A percentile compares a stretch with the other conserved stretches of the same genome.
Conservation (phyloP, 2,797 vertebrate species). For the Glossophaga mutica region DNA sequence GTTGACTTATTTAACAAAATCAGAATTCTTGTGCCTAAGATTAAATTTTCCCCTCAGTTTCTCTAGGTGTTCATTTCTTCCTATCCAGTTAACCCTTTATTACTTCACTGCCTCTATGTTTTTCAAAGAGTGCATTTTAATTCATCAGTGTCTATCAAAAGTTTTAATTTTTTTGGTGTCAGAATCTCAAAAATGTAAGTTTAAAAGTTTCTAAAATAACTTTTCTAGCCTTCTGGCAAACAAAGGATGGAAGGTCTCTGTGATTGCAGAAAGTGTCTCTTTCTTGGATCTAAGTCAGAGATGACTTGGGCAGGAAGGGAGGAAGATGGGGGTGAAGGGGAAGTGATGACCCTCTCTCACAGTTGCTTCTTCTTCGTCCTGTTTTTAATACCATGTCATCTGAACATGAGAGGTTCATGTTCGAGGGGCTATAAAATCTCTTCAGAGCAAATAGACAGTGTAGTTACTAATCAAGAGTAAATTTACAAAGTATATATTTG, state of each 20-base stretch:
- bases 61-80: background rate
- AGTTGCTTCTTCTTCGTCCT: background rate
- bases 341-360: background rate
- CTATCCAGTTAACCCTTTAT: background rate
- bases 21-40: background rate
- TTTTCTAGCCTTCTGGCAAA: background rate
- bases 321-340: background rate
- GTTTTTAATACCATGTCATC: background rate
- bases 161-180: background rate
- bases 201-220: background rate
- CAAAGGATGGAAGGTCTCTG: background rate
- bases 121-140: background rate
- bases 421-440: background rate
- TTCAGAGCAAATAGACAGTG: background rate
- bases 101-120: background rate
- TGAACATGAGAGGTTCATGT: background rate
- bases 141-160: background rate
- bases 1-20: slow-evolving; percentile 33
- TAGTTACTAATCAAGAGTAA: background rate
- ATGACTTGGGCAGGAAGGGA: background rate
- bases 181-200: background rate
- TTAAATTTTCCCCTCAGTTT: background rate
- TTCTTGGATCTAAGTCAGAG: background rate
- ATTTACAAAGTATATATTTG: background rate
- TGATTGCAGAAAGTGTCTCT: background rate